Percentiles rank a stretch among this genome's conserved stretches.
phyloP scores from a whole-genome alignment of 2,797 vertebrate species.

The Macroramphosus scolopax region DNA sequence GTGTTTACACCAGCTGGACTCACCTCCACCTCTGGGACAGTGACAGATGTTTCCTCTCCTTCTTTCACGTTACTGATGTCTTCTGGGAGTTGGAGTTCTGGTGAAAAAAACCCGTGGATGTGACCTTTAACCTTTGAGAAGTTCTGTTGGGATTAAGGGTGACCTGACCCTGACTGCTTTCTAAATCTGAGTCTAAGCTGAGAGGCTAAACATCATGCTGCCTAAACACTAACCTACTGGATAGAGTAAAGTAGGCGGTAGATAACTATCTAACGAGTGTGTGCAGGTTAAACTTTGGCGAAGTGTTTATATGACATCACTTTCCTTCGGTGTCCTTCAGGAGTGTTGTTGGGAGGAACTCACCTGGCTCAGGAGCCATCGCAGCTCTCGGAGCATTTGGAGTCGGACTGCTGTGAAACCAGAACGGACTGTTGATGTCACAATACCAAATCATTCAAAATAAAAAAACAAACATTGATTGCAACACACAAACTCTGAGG shows the following conservation, averaged over 20 bases:
- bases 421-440: neutral
- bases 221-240: too few species aligned
- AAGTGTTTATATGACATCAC: neutral
- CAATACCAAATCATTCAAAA: neutral
- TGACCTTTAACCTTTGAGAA: too few species aligned
- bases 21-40: constrained; percentile 39
- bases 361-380: constrained; percentile 44
- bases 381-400: constrained; percentile 1
- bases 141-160: too few species aligned
- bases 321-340: neutral
- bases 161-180: too few species aligned
- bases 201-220: too few species aligned
- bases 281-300: too few species aligned
- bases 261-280: too few species aligned
- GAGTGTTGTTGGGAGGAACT: constrained; percentile 23
- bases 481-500: neutral
- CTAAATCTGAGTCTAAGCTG: too few species aligned
- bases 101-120: constrained; percentile 13
- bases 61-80: constrained; percentile 11
- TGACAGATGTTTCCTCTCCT: constrained; percentile 16
- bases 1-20: constrained; percentile 38
- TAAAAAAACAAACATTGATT: constrained; percentile 1
- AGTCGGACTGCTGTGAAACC: constrained; percentile 45
- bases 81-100: constrained; percentile 27
- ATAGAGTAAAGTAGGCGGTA: too few species aligned